phyloP scores from a whole-genome alignment of 2,797 vertebrate genomes.

The Trachops cirrhosus region DNA sequence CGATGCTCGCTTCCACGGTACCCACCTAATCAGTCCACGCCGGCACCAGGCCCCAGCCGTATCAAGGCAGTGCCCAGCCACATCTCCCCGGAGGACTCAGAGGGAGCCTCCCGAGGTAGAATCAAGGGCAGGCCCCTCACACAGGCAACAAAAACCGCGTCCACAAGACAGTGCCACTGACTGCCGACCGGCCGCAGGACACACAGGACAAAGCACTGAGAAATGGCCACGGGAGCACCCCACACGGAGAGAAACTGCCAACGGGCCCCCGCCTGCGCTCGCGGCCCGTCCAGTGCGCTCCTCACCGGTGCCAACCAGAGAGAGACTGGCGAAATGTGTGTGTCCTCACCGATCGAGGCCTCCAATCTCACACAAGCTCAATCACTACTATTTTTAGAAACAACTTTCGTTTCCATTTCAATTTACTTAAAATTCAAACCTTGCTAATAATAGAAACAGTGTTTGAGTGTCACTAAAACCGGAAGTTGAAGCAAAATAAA shows the following conservation, averaged over 20 bases:
- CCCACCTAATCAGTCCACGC: background rate
- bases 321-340: background rate
- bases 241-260: background rate
- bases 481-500: constrained; percentile 45
- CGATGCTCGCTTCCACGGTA: background rate
- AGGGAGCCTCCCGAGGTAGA: background rate
- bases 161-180: background rate
- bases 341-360: background rate
- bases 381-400: constrained; percentile 59
- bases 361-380: background rate
- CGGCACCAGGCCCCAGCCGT: background rate
- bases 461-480: constrained; percentile 51
- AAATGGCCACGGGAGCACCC: background rate
- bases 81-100: background rate
- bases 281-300: background rate
- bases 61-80: background rate
- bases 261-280: background rate
- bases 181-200: background rate
- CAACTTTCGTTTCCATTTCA: constrained; percentile 50
- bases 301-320: background rate
- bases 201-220: background rate
- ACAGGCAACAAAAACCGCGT: background rate
- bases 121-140: background rate
- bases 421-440: constrained; percentile 61
- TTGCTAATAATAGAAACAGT: constrained; percentile 40